These are phyloP conservation scores for Meandrusa payeni DNA, from an alignment of 2,888 invertebrate species.

Conservation along the genomic window DNA sequence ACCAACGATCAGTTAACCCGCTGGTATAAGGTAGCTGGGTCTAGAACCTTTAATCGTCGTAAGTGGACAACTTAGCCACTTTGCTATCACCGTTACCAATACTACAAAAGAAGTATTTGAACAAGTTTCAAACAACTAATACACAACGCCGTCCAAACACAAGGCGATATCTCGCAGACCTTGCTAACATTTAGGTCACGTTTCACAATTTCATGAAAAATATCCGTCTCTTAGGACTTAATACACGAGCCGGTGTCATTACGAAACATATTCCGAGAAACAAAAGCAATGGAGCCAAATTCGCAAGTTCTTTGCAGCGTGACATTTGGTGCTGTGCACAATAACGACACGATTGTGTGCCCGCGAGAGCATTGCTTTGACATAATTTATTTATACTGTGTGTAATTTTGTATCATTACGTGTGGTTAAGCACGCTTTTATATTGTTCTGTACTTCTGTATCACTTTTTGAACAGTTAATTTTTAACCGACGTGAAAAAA, in stretches of 20 bases:
- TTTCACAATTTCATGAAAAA: constrained; percentile 21
- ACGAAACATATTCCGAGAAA: constrained; percentile 2
- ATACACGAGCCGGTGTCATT: not conserved
- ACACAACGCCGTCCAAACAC: not conserved
- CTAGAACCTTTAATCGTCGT: too few relatives aligned
- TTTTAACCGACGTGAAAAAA: not conserved
- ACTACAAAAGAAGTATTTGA: too few relatives aligned
- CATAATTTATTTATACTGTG: constrained; percentile 10
- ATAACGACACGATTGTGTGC: constrained; percentile 3
- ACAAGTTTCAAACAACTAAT: too few relatives aligned
- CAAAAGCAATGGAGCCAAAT: constrained; percentile 7
- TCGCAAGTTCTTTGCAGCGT: constrained; percentile 3
- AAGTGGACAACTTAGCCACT: too few relatives aligned
- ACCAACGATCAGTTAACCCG: too few relatives aligned
- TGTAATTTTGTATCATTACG: constrained; percentile 6
- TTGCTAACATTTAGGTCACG: constrained; percentile 25
- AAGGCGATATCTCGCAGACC: not conserved
- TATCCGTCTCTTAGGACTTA: not conserved
- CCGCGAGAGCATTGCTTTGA: constrained; percentile 15
- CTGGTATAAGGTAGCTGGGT: too few relatives aligned
- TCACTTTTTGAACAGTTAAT: not conserved
- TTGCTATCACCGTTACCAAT: too few relatives aligned
- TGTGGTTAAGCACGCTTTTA: not conserved
- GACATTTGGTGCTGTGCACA: constrained; percentile 10
- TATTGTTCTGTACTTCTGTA: not conserved